These are phyloP conservation scores for Coelinius sp. DNA, from an alignment of 2,888 invertebrate genomes.

Conservation along the genomic window DNA sequence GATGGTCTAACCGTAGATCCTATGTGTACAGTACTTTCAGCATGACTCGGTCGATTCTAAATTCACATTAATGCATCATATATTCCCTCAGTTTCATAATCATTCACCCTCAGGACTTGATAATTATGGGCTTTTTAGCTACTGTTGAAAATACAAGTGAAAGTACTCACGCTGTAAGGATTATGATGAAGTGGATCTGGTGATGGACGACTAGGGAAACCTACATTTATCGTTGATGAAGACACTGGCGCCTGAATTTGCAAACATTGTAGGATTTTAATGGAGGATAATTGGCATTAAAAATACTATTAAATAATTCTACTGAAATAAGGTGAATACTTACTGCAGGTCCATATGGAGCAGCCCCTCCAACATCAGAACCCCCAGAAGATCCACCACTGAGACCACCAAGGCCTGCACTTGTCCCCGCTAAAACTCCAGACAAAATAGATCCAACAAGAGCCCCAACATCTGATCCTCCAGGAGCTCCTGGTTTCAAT, in stretches of 20 bases:
- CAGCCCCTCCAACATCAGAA: conserved; percentile 39
- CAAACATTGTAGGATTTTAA: background rate
- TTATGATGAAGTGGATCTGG: conserved; percentile 27
- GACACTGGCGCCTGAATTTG: conserved; percentile 13
- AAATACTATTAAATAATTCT: background rate
- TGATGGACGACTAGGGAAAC: conserved; percentile 27
- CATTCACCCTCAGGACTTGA: background rate
- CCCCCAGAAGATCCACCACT: conserved; percentile 50
- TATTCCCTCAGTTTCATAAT: conserved; percentile 7
- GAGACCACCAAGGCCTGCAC: conserved; percentile 62
- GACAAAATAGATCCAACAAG: conserved; percentile 61
- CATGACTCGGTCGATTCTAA: conserved; percentile 26
- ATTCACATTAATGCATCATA: background rate
- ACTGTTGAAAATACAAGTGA: conserved; percentile 14
- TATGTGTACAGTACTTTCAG: conserved; percentile 30
- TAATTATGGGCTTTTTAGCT: conserved; percentile 16
- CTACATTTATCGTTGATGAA: conserved; percentile 20
- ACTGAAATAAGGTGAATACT: conserved; percentile 19
- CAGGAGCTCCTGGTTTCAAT: conserved; percentile 47
- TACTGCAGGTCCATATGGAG: conserved; percentile 45
- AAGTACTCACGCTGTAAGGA: conserved; percentile 28
- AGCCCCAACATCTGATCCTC: conserved; percentile 57
- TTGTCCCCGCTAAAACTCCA: conserved; percentile 63
- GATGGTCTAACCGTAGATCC: conserved; percentile 34
- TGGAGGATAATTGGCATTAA: background rate